Percentiles rank a stretch among this genome's conserved stretches.
Evolutionary conservation across 2,797 vertebrate genomes (phyloP).

Genomic region (Rhynchotus rufescens): DNA sequence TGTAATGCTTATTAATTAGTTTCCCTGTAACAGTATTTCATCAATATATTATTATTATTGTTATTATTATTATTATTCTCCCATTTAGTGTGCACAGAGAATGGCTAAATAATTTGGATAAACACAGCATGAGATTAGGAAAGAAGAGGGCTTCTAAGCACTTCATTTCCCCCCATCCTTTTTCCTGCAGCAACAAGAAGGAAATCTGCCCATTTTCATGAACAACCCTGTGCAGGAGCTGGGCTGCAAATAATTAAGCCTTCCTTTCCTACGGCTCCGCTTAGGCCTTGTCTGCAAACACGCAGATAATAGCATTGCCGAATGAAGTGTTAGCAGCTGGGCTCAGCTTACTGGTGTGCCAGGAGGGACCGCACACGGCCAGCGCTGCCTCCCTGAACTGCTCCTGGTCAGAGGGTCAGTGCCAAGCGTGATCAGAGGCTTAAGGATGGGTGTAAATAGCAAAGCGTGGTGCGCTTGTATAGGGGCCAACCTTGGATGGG

Average conservation of each 20-base stretch:
- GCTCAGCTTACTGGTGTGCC: background rate
- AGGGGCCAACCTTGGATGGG: background rate
- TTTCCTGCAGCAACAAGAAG: constrained; percentile 21
- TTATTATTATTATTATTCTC: constrained; percentile 37
- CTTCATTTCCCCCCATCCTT: background rate
- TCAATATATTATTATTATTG: background rate
- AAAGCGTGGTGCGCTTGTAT: background rate
- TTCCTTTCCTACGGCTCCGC: background rate
- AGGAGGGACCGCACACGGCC: fast-evolving
- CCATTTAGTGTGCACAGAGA: background rate
- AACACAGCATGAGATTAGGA: background rate
- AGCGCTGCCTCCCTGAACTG: background rate
- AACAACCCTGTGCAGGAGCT: background rate
- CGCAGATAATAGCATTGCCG: background rate
- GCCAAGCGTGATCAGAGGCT: background rate
- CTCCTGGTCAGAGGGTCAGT: fast-evolving
- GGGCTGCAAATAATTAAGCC: background rate
- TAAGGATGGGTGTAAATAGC: background rate
- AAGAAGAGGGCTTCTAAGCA: constrained; percentile 27
- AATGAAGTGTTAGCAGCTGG: background rate
- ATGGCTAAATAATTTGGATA: constrained; percentile 22
- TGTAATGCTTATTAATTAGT: constrained; percentile 35
- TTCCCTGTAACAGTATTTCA: constrained; percentile 32
- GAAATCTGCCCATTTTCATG: background rate
- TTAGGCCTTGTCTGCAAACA: background rate